Conservation (phyloP, 2,113 vertebrate genomes). For the Pachycephala philippinensis region DNA sequence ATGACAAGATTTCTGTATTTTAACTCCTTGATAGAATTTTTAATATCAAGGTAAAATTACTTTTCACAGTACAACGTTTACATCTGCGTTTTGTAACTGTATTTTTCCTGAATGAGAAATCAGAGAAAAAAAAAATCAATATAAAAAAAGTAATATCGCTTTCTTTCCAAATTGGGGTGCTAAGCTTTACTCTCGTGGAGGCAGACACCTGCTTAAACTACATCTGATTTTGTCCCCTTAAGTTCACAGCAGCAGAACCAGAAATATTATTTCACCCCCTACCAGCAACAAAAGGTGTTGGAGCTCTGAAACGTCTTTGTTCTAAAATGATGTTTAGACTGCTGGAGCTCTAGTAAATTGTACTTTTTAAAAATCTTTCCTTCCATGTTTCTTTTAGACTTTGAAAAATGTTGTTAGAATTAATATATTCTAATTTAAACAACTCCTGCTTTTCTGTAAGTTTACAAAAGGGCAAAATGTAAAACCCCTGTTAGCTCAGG, state of each 20-base stretch:
- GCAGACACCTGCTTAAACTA: neutral
- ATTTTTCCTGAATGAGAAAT: neutral
- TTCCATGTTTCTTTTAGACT: neutral
- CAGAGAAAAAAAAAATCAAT: neutral
- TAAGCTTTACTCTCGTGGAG: neutral
- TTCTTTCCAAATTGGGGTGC: neutral
- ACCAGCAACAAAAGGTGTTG: neutral
- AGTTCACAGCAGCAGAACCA: neutral
- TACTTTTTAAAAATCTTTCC: neutral
- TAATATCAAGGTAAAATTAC: neutral
- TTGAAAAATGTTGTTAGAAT: neutral
- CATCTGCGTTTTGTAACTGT: neutral
- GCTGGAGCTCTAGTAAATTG: neutral
- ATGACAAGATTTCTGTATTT: neutral
- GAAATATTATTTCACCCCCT: neutral
- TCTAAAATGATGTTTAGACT: neutral
- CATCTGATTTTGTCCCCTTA: neutral
- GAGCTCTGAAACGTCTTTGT: neutral
- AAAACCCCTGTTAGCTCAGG: neutral
- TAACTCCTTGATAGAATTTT: neutral
- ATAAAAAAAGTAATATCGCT: neutral
- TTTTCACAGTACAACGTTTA: neutral
- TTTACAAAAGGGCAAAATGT: neutral
- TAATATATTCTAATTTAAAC: neutral
- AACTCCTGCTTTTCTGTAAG: neutral